phyloP scores from a whole-genome alignment of 1,140 invertebrate species.

The Aricia agestis region DNA sequence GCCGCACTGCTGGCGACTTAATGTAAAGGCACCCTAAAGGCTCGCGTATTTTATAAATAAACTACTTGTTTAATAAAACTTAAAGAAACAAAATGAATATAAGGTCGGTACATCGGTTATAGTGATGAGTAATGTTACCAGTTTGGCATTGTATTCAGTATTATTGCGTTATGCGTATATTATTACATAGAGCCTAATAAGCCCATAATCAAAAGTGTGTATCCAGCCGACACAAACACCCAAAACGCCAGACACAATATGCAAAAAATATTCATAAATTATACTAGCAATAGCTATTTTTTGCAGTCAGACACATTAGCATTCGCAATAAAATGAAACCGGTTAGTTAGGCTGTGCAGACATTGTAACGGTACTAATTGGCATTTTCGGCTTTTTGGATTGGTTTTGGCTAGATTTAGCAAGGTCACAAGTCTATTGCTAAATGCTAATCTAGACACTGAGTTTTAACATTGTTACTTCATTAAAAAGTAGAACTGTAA shows the following conservation, averaged over 20 bases:
- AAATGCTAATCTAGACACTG: neutral
- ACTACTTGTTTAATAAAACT: too few relatives aligned
- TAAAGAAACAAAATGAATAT: too few relatives aligned
- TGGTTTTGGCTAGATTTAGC: constrained; percentile 1
- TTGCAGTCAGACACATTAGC: constrained; percentile 27
- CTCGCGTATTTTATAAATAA: too few relatives aligned
- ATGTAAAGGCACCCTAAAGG: too few relatives aligned
- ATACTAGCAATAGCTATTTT: constrained; percentile 22
- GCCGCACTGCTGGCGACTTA: too few relatives aligned
- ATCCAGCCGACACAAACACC: neutral
- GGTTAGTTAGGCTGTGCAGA: constrained; percentile 23
- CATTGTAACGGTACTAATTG: constrained; percentile 15
- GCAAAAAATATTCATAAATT: constrained; percentile 11
- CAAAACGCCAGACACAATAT: neutral
- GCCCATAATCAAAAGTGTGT: neutral
- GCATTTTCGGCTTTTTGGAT: constrained; percentile 10
- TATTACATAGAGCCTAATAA: too few relatives aligned
- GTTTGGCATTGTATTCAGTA: too few relatives aligned
- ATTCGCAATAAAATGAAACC: constrained; percentile 25
- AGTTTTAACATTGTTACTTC: neutral
- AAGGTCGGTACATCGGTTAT: too few relatives aligned
- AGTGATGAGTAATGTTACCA: too few relatives aligned
- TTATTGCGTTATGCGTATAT: too few relatives aligned
- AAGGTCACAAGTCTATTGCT: neutral
- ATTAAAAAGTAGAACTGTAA: neutral